Base-by-base conservation (phyloP, 2,797 vertebrate species). In the Vireo griseus region DNA sequence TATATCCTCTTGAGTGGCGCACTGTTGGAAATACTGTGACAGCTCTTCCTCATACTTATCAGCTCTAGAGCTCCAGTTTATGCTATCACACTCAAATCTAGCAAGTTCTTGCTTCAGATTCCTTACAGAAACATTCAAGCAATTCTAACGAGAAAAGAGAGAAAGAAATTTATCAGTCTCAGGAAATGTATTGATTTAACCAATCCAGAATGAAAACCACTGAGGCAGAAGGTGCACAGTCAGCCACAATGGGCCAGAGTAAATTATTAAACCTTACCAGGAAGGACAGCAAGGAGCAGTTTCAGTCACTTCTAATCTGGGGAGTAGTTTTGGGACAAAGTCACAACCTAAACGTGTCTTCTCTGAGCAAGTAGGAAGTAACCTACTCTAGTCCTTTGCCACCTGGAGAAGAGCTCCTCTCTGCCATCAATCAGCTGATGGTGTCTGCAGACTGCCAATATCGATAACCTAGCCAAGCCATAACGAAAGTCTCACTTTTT, bases 61-160 rank as follows among this genome's bases (percentile, higher is more conserved):
- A 2, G 97, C 97, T 74, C 97, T 96, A 65, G 90, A 75, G 24
- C 62, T 90, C 98, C 98, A 98, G 61, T 39, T 96, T 57, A 83
- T 45, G 35, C 92, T 96, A 26, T 97, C 97, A 44, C 44, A 93
- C 59, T 98, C 97, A 29, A 98, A 95, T 51, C 52, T 78, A 47
- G 97, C 96, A 74, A 98, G 95, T 85, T 98, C 98, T 82, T 97
- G 97, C 88, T 98, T 97, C n/a, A 99, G 92, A 52, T 95, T 97
- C 90, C 97, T 97, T 80, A 98, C 96, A 52, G 98, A 98, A 96
- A 98, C 67, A 50, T 97, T 98, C 83, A 97, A 95, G 63, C 78
- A 96, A 89, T 94, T 97, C 98, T 99, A 94, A 69, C 73, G 21
- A 67, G 29, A 62, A 26, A 91, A 90, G n/a, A 81, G 31, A 52